Conservation (phyloP, 2,888 invertebrate genomes). For the Drosophila testacea region DNA sequence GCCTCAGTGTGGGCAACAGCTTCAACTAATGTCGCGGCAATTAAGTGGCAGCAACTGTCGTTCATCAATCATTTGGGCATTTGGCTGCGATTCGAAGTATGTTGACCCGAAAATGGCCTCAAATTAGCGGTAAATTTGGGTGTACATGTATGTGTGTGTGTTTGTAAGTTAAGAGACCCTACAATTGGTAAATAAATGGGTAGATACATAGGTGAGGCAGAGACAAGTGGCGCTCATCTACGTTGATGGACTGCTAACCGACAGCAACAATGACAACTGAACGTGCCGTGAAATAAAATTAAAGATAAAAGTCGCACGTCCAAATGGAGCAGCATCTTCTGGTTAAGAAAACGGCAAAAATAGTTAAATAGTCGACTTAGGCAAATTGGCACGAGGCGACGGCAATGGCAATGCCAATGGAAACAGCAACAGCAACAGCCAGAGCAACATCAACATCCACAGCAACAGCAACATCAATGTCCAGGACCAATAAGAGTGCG, state of each 20-base stretch:
- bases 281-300: conserved; percentile 66
- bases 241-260: conserved; percentile 59
- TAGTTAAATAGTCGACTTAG: conserved; percentile 78
- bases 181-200: conserved; percentile 16
- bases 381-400: conserved; percentile 71
- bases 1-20: conserved; percentile 30
- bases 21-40: conserved; percentile 53
- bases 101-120: conserved; percentile 62
- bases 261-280: conserved; percentile 11
- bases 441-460: conserved; percentile 34
- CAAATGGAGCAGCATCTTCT: conserved; percentile 72
- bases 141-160: conserved; percentile 9
- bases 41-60: conserved; percentile 50
- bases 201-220: conserved; percentile 1
- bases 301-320: conserved; percentile 43
- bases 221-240: conserved; percentile 56
- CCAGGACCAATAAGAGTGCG: conserved; percentile 50
- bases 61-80: conserved; percentile 50
- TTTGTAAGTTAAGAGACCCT: conserved; percentile 18
- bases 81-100: conserved; percentile 29
- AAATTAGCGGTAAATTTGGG: conserved; percentile 48
- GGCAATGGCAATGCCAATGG: conserved; percentile 47
- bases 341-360: conserved; percentile 62
- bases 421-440: conserved; percentile 37
- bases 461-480: conserved; percentile 4